A percentile compares a stretch with the other conserved stretches of the same genome.
Conservation (phyloP, 1,140 invertebrate species). For the Heliconius nattereri region DNA sequence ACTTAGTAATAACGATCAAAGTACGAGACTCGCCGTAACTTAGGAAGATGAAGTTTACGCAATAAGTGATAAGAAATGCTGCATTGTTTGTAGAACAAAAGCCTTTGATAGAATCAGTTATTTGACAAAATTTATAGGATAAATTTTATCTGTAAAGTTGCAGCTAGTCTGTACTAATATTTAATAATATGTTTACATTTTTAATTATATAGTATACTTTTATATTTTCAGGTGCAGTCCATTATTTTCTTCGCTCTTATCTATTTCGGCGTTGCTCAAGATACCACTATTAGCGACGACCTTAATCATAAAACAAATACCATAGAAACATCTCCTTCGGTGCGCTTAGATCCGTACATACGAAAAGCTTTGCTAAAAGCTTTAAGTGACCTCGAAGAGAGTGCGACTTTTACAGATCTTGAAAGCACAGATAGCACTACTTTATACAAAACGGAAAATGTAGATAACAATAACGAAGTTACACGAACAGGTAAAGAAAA, state of each 20-base stretch:
- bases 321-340: conserved; percentile 58
- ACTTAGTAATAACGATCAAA: conserved; percentile 14
- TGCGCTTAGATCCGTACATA: conserved; percentile 84
- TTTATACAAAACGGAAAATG: conserved; percentile 54
- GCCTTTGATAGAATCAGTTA: background rate
- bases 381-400: conserved; percentile 85
- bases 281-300: conserved; percentile 62
- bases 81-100: conserved; percentile 57
- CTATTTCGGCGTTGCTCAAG: conserved; percentile 55
- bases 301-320: conserved; percentile 69
- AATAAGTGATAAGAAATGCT: conserved; percentile 51
- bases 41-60: conserved; percentile 44
- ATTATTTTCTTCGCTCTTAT: conserved; percentile 50
- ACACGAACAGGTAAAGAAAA: conserved; percentile 55
- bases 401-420: conserved; percentile 62
- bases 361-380: conserved; percentile 87
- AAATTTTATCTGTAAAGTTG: no score
- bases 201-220: conserved; percentile 31
- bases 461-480: conserved; percentile 52
- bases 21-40: conserved; percentile 14
- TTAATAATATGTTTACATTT: background rate
- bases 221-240: conserved; percentile 59
- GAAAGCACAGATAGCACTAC: conserved; percentile 51
- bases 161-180: no score
- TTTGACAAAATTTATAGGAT: background rate